phyloP scores from a whole-genome alignment of 2,113 vertebrate genomes.

The Triplophysa dalaica region DNA sequence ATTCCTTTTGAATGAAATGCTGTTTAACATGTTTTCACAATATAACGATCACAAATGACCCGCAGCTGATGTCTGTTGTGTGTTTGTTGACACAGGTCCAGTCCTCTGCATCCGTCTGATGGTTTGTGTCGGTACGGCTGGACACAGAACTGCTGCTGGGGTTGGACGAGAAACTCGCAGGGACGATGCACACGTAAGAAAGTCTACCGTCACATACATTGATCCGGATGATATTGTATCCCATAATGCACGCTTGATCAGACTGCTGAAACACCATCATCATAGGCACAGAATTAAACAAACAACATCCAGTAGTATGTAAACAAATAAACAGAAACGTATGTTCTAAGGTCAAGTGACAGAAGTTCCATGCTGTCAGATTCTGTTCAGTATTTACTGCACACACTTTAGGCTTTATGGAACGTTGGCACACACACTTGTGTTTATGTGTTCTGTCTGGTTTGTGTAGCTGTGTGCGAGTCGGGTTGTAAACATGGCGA shows the following conservation, averaged over 20 bases:
- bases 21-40: too few species aligned
- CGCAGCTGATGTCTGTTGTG: background rate
- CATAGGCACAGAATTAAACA: too few species aligned
- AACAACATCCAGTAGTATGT: too few species aligned
- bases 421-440: background rate
- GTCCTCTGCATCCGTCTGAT: slow-evolving; percentile 66
- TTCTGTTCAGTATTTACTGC: too few species aligned
- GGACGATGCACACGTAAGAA: slow-evolving; percentile 89
- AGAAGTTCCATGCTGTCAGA: too few species aligned
- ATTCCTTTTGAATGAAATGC: too few species aligned
- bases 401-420: background rate
- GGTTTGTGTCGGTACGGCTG: slow-evolving; percentile 86
- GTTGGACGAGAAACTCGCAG: slow-evolving; percentile 80
- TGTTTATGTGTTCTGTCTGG: background rate
- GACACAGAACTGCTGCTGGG: slow-evolving; percentile 91
- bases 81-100: slow-evolving; percentile 27
- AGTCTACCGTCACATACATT: background rate
- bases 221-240: background rate
- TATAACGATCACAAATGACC: too few species aligned
- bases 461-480: slow-evolving; percentile 51
- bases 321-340: too few species aligned
- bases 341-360: too few species aligned
- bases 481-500: slow-evolving; percentile 51
- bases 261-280: too few species aligned
- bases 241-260: background rate